These are phyloP conservation scores for Hydrochoerus hydrochaeris DNA, from an alignment of 2,113 vertebrate genomes.

Conservation along the genomic window DNA sequence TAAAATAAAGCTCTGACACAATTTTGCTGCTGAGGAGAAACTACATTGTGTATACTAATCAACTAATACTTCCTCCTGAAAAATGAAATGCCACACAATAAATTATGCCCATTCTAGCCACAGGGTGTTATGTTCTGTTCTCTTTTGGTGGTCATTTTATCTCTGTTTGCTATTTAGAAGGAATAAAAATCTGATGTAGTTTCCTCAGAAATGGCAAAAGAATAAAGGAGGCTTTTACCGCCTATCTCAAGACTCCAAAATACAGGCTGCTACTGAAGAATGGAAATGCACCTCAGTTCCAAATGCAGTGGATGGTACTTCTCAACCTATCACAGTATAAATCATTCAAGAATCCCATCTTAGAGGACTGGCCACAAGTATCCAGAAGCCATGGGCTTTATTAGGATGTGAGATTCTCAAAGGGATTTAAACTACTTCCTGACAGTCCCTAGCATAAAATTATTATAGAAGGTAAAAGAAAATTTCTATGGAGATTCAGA, in stretches of 20 bases:
- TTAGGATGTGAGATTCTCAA: constrained; percentile 79
- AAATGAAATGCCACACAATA: constrained; percentile 35
- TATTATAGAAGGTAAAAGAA: constrained; percentile 82
- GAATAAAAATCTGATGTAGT: constrained; percentile 43
- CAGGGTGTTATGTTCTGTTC: neutral
- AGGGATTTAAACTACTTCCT: constrained; percentile 76
- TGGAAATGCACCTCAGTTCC: constrained; percentile 50
- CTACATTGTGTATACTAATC: neutral
- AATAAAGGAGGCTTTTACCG: constrained; percentile 25
- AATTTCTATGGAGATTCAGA: constrained; percentile 81
- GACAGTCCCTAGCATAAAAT: constrained; percentile 79
- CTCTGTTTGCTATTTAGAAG: constrained; percentile 23
- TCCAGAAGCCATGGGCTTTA: constrained; percentile 76
- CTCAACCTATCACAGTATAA: constrained; percentile 56
- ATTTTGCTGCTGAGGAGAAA: constrained; percentile 37
- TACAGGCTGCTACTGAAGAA: constrained; percentile 53
- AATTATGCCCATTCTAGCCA: neutral
- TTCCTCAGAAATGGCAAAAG: neutral
- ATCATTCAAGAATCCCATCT: constrained; percentile 46
- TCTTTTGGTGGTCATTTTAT: neutral
- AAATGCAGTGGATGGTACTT: constrained; percentile 29
- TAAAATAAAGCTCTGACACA: neutral
- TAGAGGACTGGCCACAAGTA: neutral
- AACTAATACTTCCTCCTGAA: neutral
- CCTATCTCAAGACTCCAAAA: constrained; percentile 42